Conservation (phyloP, 2,888 invertebrate species). For the Volucella bombylans region DNA sequence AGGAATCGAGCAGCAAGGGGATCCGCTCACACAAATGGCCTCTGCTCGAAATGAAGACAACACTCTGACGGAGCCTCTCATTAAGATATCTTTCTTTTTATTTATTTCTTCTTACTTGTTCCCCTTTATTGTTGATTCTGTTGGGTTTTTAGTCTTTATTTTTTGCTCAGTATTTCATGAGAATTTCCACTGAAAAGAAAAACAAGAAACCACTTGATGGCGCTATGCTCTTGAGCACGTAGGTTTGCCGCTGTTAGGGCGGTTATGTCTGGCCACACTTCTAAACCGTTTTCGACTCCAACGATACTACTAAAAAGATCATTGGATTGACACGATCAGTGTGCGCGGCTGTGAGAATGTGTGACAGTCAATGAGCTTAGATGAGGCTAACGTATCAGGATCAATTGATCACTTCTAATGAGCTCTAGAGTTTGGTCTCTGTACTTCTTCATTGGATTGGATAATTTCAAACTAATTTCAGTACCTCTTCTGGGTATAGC, state of each 20-base stretch:
- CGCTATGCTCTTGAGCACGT: conserved; percentile 66
- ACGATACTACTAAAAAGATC: conserved; percentile 46
- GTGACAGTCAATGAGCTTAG: conserved; percentile 30
- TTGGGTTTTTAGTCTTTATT: conserved; percentile 17
- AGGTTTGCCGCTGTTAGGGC: conserved; percentile 46
- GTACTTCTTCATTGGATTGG: conserved; percentile 41
- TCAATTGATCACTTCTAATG: conserved; percentile 51
- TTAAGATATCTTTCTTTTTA: conserved; percentile 64
- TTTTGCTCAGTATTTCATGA: conserved; percentile 47
- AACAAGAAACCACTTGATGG: conserved; percentile 61
- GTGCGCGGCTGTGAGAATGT: conserved; percentile 16
- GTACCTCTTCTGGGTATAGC: conserved; percentile 12
- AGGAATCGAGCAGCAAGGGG: conserved; percentile 51
- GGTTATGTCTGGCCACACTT: conserved; percentile 52
- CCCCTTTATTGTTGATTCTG: conserved; percentile 26
- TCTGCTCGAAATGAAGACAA: conserved; percentile 63
- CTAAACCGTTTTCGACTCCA: conserved; percentile 24
- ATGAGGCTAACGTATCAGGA: conserved; percentile 46
- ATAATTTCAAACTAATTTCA: conserved; percentile 54
- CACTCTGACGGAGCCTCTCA: conserved; percentile 63
- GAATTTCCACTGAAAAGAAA: conserved; percentile 42
- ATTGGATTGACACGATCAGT: conserved; percentile 61
- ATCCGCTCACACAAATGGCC: conserved; percentile 57
- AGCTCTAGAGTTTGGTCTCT: conserved; percentile 1
- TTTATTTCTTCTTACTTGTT: conserved; percentile 32